A percentile compares a stretch with the other conserved stretches of the same genome.
Evolutionary conservation across 37 sponge, comb jelly and placozoan species (phyloP).

Genomic region (Amphimedon queenslandica): DNA sequence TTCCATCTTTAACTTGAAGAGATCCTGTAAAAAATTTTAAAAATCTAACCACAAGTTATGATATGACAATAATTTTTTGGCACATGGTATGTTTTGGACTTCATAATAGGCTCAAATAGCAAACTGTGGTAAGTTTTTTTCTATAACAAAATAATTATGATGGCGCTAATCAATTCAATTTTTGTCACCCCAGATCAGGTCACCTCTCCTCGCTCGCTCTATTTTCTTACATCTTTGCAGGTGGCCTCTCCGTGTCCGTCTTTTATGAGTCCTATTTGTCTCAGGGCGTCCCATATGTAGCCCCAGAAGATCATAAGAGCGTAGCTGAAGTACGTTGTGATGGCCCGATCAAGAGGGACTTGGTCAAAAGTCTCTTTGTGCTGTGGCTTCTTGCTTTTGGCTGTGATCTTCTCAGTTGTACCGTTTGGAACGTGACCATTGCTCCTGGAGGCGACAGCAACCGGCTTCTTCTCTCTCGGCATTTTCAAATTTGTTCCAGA

Average conservation of each 20-base stretch:
- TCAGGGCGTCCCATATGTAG: slow-evolving; percentile 64
- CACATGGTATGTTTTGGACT: no score
- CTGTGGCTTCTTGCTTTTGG: not conserved
- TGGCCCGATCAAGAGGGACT: slow-evolving; percentile 41
- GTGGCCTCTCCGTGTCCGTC: not conserved
- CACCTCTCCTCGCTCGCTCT: no score
- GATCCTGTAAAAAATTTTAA: slow-evolving; percentile 54
- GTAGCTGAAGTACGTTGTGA: slow-evolving; percentile 70
- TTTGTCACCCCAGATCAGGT: no score
- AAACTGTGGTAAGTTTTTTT: no score
- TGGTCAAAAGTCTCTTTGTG: slow-evolving; percentile 54
- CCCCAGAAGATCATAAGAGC: slow-evolving; percentile 59
- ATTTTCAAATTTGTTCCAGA: no score
- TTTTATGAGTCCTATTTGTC: slow-evolving; percentile 42
- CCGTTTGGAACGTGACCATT: not conserved
- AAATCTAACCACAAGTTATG: no score
- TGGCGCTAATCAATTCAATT: no score
- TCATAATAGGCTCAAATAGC: no score
- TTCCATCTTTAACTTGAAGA: slow-evolving; percentile 67
- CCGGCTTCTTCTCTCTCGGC: not conserved
- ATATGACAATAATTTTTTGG: no score
- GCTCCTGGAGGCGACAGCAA: not conserved
- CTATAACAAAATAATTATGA: no score
- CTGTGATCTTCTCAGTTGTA: no score
- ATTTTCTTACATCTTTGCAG: slow-evolving; percentile 30